phyloP scores from a whole-genome alignment of 2,113 vertebrate genomes.

The Aepyceros melampus region DNA sequence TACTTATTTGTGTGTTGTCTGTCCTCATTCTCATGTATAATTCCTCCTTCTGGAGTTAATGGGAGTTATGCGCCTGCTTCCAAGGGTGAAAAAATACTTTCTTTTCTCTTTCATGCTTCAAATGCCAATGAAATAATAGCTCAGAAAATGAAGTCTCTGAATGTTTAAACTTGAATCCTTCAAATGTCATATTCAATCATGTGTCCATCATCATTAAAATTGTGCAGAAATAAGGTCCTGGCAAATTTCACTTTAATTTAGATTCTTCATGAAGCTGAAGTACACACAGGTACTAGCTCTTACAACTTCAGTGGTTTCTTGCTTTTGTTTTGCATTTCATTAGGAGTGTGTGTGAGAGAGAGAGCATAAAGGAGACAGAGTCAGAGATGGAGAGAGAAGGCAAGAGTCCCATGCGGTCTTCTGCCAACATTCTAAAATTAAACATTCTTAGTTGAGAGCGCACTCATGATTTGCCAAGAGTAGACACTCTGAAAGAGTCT shows the following conservation, averaged over 20 bases:
- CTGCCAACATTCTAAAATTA: background rate
- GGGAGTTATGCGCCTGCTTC: background rate
- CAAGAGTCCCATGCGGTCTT: background rate
- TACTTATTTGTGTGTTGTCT: conserved; percentile 49
- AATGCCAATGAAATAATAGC: conserved; percentile 41
- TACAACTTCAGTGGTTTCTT: background rate
- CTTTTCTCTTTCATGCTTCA: conserved; percentile 30
- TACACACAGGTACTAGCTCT: background rate
- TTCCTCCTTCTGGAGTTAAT: conserved; percentile 17
- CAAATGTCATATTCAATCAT: background rate
- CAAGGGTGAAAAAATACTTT: background rate
- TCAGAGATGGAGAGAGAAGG: background rate
- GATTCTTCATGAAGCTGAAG: background rate
- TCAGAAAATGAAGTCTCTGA: background rate
- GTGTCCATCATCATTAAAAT: background rate
- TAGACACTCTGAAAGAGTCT: background rate
- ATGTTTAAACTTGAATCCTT: conserved; percentile 9
- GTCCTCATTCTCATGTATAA: conserved; percentile 9
- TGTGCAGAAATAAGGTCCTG: background rate
- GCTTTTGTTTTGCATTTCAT: background rate
- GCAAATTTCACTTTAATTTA: conserved; percentile 20
- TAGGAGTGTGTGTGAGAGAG: background rate
- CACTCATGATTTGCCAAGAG: background rate
- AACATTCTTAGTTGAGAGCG: background rate
- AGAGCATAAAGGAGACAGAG: background rate